A percentile compares a stretch with the other conserved stretches of the same genome.
Conservation (phyloP, 2,113 vertebrate species). For the Macquaria ambigua region DNA sequence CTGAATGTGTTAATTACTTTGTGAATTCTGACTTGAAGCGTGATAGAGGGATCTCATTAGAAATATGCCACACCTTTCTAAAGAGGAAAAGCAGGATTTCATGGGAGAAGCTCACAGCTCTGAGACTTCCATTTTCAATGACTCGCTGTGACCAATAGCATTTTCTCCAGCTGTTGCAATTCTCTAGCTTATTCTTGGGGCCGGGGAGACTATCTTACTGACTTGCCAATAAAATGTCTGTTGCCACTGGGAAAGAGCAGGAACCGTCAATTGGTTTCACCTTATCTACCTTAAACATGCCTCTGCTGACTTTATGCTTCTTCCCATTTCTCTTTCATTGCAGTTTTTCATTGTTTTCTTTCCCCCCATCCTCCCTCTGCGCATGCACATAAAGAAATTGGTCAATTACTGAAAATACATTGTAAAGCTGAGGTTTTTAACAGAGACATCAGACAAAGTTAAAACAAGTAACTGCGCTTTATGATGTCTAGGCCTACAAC, state of each 20-base stretch:
- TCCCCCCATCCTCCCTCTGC: constrained; percentile 21
- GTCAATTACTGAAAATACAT: constrained; percentile 53
- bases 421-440: constrained; percentile 19
- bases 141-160: constrained; percentile 79
- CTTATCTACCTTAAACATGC: constrained; percentile 84
- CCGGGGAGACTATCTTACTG: constrained; percentile 72
- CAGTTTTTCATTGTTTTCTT: constrained; percentile 64
- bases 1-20: constrained; percentile 70
- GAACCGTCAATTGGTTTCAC: constrained; percentile 80
- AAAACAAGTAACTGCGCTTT: constrained; percentile 20
- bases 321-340: constrained; percentile 61
- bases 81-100: constrained; percentile 72
- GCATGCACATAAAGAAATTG: constrained; percentile 37
- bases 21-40: constrained; percentile 48
- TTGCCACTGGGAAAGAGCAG: constrained; percentile 74
- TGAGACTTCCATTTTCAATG: constrained; percentile 75
- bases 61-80: constrained; percentile 64
- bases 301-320: constrained; percentile 74
- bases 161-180: constrained; percentile 81
- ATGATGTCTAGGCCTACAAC: neutral
- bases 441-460: neutral
- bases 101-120: constrained; percentile 67
- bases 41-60: constrained; percentile 66
- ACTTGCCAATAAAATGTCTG: constrained; percentile 81
- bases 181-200: constrained; percentile 75